Evolutionary conservation across 2,797 vertebrate genomes (phyloP).

Genomic region (Allobates femoralis): DNA sequence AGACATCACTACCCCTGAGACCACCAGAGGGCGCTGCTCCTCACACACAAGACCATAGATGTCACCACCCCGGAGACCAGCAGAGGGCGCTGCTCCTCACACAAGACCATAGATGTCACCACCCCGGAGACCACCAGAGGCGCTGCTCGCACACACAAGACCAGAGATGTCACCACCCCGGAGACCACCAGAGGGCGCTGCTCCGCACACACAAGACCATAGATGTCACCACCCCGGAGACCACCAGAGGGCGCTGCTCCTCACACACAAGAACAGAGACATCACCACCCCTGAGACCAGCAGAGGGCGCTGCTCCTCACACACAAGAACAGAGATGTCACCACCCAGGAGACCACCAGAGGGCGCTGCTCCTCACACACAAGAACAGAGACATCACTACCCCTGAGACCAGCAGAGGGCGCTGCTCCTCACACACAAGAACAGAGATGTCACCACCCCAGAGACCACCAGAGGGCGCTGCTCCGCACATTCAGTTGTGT

Average conservation of each 20-base stretch:
- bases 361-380: not conserved
- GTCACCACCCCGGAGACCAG: not conserved
- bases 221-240: too few species aligned
- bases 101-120: not conserved
- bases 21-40: not conserved
- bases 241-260: too few species aligned
- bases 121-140: not conserved
- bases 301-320: not conserved
- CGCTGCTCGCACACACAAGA: not conserved
- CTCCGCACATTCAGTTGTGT: too few species aligned
- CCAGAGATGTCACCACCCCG: too few species aligned
- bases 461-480: too few species aligned
- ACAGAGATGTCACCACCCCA: too few species aligned
- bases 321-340: not conserved
- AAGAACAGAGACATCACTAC: too few species aligned
- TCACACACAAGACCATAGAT: not conserved
- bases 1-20: not conserved
- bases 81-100: not conserved
- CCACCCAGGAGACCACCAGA: not conserved
- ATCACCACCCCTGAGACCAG: not conserved
- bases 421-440: too few species aligned
- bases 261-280: too few species aligned
- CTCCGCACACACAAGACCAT: too few species aligned
- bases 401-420: too few species aligned
- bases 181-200: too few species aligned